Percentiles rank a stretch among this genome's conserved stretches.
Conservation (phyloP, 2,113 vertebrate genomes). For the Anhinga anhinga region DNA sequence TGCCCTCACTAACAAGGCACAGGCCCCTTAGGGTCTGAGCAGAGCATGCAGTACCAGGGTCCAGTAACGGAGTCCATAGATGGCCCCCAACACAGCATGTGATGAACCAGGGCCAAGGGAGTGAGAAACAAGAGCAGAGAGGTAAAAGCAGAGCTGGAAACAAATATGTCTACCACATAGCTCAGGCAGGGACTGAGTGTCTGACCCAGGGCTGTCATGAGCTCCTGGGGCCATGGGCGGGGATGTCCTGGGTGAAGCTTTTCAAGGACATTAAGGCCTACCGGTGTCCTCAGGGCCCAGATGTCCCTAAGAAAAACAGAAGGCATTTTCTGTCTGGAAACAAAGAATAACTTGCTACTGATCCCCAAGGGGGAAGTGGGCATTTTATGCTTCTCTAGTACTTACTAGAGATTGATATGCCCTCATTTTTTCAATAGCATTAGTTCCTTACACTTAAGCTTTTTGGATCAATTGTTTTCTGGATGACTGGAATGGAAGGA, state of each 20-base stretch:
- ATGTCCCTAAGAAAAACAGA: not conserved
- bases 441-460: not conserved
- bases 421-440: not conserved
- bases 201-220: not conserved
- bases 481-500: conserved; percentile 8
- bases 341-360: not conserved
- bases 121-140: not conserved
- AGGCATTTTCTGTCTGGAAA: not conserved
- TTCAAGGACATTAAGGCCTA: not conserved
- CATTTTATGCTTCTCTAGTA: not conserved
- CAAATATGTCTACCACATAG: not conserved
- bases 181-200: not conserved
- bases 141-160: not conserved
- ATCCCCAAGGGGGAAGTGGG: not conserved
- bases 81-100: rapidly evolving
- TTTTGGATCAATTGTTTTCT: conserved; percentile 40
- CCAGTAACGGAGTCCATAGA: not conserved
- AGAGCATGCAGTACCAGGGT: not conserved
- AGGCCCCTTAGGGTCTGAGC: not conserved
- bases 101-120: not conserved
- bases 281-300: not conserved
- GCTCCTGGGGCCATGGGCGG: rapidly evolving
- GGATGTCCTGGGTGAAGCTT: not conserved
- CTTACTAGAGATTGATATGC: not conserved
- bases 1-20: rapidly evolving